Percentiles rank a stretch among this genome's conserved stretches.
Evolutionary conservation across 2,113 vertebrate species (phyloP).

Genomic region (Syrmaticus mikado): DNA sequence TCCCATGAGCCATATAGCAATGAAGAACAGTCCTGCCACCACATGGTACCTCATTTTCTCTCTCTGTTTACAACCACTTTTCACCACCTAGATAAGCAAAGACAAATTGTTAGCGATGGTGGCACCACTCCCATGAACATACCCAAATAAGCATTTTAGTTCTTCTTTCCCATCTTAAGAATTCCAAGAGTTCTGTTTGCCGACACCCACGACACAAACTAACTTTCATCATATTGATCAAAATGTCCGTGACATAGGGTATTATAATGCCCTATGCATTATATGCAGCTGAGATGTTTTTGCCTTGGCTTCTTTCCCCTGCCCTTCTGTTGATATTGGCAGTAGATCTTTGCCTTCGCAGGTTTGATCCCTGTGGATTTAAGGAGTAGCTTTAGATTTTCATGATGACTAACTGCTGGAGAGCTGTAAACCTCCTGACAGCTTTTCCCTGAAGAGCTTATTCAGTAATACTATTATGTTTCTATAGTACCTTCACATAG

Average conservation of each 20-base stretch:
- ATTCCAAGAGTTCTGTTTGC: neutral
- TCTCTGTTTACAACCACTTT: neutral
- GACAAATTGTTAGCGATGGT: neutral
- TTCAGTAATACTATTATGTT: neutral
- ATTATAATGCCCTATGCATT: no score
- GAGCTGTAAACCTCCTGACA: neutral
- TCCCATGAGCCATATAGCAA: neutral
- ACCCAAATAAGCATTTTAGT: neutral
- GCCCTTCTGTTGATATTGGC: neutral
- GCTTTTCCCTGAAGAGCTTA: neutral
- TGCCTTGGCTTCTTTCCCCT: neutral
- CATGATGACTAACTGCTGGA: neutral
- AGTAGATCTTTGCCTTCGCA: neutral
- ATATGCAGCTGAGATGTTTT: neutral
- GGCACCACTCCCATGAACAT: fast-evolving
- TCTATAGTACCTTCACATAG: neutral
- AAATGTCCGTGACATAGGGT: neutral
- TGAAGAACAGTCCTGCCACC: neutral
- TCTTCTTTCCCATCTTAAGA: neutral
- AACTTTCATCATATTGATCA: neutral
- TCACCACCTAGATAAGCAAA: neutral
- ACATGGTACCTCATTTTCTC: neutral
- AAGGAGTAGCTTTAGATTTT: no score
- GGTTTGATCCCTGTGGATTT: neutral
- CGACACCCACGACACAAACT: neutral